Percentiles rank a stretch among this genome's conserved stretches.
These are phyloP conservation scores for Bovichtus diacanthus DNA, from an alignment of 2,797 vertebrate genomes.

Conservation along the genomic window DNA sequence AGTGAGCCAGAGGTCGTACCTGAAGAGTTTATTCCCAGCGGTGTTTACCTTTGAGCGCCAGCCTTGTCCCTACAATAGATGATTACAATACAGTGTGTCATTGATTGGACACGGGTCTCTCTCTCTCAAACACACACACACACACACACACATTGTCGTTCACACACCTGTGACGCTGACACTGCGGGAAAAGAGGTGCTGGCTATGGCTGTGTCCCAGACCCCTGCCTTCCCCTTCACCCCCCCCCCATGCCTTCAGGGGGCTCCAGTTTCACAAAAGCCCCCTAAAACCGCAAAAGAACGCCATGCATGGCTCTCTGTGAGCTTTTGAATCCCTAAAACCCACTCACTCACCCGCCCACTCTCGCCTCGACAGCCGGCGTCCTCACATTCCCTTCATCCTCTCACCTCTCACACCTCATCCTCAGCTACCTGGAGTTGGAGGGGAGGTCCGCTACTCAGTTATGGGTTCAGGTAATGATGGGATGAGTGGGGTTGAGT, in stretches of 20 bases:
- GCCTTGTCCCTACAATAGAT: constrained; percentile 57
- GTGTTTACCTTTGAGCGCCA: constrained; percentile 69
- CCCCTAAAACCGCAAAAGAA: constrained; percentile 68
- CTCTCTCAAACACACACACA: constrained; percentile 23
- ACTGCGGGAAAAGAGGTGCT: constrained; percentile 65
- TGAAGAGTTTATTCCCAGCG: constrained; percentile 42
- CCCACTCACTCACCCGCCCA: constrained; percentile 34
- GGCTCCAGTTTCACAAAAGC: constrained; percentile 77
- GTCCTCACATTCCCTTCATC: constrained; percentile 30
- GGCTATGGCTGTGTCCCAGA: constrained; percentile 35
- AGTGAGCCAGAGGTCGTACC: constrained; percentile 27
- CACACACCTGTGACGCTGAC: constrained; percentile 77
- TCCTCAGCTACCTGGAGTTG: constrained; percentile 22
- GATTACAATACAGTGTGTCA: constrained; percentile 79
- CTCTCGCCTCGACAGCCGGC: constrained; percentile 38
- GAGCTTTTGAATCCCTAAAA: constrained; percentile 75
- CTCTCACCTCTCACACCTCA: constrained; percentile 59
- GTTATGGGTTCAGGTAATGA: constrained; percentile 29
- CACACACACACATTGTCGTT: constrained; percentile 59
- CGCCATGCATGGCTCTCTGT: constrained; percentile 54
- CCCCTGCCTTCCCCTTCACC: constrained; percentile 7
- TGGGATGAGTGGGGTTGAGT: constrained; percentile 8
- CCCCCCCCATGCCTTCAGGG: constrained; percentile 35
- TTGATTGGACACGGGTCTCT: constrained; percentile 69
- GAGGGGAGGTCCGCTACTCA: not conserved